Conservation (phyloP, 1,140 invertebrate species). For the Megalonaias nervosa region DNA sequence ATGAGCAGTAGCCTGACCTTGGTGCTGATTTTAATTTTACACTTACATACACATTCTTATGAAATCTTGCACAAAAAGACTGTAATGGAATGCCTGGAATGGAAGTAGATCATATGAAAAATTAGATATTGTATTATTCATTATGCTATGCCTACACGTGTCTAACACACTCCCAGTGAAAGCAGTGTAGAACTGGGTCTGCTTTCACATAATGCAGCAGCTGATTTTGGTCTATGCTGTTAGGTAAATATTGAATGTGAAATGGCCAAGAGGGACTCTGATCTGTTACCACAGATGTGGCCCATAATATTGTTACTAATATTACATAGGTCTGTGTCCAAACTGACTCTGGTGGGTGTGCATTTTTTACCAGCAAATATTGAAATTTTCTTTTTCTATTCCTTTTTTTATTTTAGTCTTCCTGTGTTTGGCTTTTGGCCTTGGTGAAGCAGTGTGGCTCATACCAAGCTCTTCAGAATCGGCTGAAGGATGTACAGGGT, state of each 20-base stretch:
- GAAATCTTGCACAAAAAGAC: too few species aligned
- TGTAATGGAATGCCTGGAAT: too few species aligned
- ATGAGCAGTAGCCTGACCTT: too few species aligned
- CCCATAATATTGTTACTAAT: background rate
- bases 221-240: too few species aligned
- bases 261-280: background rate
- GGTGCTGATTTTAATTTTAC: too few species aligned
- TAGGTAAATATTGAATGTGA: background rate
- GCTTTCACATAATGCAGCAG: too few species aligned
- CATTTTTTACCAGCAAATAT: background rate
- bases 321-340: too few species aligned
- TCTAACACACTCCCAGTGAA: background rate
- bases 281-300: background rate
- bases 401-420: slow-evolving; percentile 75
- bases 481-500: slow-evolving; percentile 82
- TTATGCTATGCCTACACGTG: too few species aligned
- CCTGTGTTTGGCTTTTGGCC: slow-evolving; percentile 88
- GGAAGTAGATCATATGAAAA: too few species aligned
- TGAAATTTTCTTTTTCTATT: slow-evolving; percentile 7
- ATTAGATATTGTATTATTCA: too few species aligned
- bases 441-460: slow-evolving; percentile 85
- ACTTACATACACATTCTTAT: too few species aligned
- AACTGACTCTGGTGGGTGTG: background rate
- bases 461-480: slow-evolving; percentile 78
- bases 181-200: background rate